Evolutionary conservation across 2,888 invertebrate species (phyloP), one percentile per base, ranked within the genome.

Genomic region (Hemaris fuciformis): DNA sequence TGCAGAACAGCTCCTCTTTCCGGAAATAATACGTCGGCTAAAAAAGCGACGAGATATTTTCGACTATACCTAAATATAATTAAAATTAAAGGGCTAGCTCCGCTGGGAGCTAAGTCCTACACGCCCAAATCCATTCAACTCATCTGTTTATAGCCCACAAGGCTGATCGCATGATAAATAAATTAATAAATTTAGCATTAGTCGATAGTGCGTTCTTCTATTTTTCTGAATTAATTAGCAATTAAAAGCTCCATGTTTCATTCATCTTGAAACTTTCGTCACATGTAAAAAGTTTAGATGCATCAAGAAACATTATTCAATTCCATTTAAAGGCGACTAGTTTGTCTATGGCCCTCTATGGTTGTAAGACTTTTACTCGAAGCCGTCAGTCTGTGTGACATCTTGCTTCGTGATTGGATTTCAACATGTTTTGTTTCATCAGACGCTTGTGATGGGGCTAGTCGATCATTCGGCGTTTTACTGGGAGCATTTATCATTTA

Each of bases 281-380:
- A n/a, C n/a, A n/a, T n/a, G n/a, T n/a, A n/a, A 8, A 27, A 27
- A 18, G 18, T 27, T 10, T 18, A 27, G 31, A 31, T 53, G 27
- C 15, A 53, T 53, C 31, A 53, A 3, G 10, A 53, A 48, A 53
- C 53, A 53, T 53, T 53, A 53, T 53, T 53, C 53, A 5, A 31
- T 31, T 31, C 53, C 53, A 31, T 53, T 18, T 53, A 10, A 4
- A 18, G 27, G 6, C n/a, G 46, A n/a, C n/a, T n/a, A n/a, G n/a
- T n/a, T n/a, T 25, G 23, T n/a, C 13, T n/a, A 25, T 18, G 46
- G 2, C 13, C 20, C 18, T 53, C n/a, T 15, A 15, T 18, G 8
- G 3, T 10, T 15, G 27, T 31, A 10, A 25, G 7, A 27, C 10
- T 31, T 53, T 20, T 31, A 53, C 31, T 18, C 18, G 23, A 13